Evolutionary conservation across 1,140 invertebrate species (phyloP), one percentile per base, ranked within the genome.

Genomic region (Portunus trituberculatus): DNA sequence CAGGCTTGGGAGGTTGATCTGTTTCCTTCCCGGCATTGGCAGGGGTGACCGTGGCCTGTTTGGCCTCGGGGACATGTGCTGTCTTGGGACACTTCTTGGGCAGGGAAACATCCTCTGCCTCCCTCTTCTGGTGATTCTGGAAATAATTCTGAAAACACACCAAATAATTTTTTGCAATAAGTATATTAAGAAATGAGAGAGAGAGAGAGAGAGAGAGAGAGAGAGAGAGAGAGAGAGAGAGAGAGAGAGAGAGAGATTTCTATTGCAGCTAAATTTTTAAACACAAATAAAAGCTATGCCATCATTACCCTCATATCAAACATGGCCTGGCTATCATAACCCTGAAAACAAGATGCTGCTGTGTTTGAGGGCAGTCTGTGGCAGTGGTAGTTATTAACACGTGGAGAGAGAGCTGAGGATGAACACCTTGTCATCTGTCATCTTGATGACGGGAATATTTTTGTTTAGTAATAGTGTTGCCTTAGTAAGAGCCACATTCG

Each of bases 91-190:
- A 25, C 25, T 76, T 76, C 6, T 7, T 76, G 67, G 67, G 20
- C n/a, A 8, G 20, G 67, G 20, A 7, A n/a, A 1, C 67, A n/a
- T 76, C 67, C 12, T 91, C 90, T 25, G 14, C 14, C 0, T 39
- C 48, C 39, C 48, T 91, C 29, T 76, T 91, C 7, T 10, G 90
- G 48, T 91, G n/a, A 31, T 29, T 46, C 14, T 28, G 29, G 89
- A 91, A 91, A 52, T 32, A 91, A 28, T 20, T 39, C 90, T 91
- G 59, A 52, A n/a, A 91, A 91, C 6, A 25, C 59, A 7, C 0
- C 4, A 39, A 10, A 8, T 31, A 39, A 10, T 1, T 10, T 84
- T 0, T 59, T 28, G 28, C 12, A 16, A 86, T 86, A n/a, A 86
- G 32, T 32, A 31, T 86, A 32, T 29, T 86, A 14, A 86, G 16